Conservation (phyloP, 2,797 vertebrate genomes). For the Brachymystax lenok region DNA sequence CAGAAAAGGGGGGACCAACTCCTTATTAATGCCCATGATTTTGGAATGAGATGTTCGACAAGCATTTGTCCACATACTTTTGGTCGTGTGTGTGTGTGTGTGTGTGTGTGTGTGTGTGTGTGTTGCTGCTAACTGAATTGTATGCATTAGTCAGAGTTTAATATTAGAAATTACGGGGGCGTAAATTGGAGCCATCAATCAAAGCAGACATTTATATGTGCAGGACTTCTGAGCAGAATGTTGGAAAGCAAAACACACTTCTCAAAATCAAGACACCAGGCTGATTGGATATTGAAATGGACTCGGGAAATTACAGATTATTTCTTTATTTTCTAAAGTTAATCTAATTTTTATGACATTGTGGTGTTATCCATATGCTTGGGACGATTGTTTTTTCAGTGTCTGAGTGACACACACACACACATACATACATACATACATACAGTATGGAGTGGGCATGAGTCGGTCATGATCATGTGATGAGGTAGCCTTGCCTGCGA, state of each 20-base stretch:
- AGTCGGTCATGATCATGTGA: too few species aligned
- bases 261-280: slow-evolving; percentile 39
- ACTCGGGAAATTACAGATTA: slow-evolving; percentile 64
- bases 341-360: slow-evolving; percentile 60
- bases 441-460: neutral
- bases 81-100: neutral
- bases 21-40: too few species aligned
- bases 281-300: slow-evolving; percentile 67
- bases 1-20: too few species aligned
- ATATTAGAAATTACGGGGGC: slow-evolving; percentile 69
- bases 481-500: too few species aligned
- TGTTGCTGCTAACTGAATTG: neutral
- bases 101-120: neutral
- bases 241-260: slow-evolving; percentile 55
- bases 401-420: slow-evolving; percentile 30
- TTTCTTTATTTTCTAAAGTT: slow-evolving; percentile 63
- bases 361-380: slow-evolving; percentile 59
- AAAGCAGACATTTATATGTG: slow-evolving; percentile 60
- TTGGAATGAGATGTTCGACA: too few species aligned
- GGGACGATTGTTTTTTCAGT: slow-evolving; percentile 8
- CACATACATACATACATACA: slow-evolving; percentile 4
- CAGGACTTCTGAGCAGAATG: slow-evolving; percentile 61
- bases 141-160: slow-evolving; percentile 73
- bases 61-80: too few species aligned
- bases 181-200: slow-evolving; percentile 79